Evolutionary conservation across 2,888 invertebrate genomes (phyloP).

Genomic region (Latrodectus hesperus): DNA sequence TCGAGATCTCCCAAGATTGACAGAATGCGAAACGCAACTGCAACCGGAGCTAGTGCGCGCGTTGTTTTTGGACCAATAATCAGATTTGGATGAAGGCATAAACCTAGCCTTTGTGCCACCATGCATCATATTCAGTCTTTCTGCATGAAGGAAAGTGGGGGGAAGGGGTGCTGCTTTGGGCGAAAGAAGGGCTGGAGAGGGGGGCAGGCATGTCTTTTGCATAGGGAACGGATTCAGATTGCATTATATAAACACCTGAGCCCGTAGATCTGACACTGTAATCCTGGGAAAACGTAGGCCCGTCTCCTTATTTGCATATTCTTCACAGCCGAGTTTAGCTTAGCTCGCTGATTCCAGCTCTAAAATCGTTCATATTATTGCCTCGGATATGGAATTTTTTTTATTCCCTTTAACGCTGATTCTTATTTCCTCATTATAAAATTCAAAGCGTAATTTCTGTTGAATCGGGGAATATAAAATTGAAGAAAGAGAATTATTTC

Average conservation of each 20-base stretch:
- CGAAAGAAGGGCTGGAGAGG: conserved; percentile 14
- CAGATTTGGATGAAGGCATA: conserved; percentile 46
- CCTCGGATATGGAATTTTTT: not conserved
- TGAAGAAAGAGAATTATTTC: too few relatives aligned
- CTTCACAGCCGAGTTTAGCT: conserved; percentile 13
- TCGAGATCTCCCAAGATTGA: conserved; percentile 33
- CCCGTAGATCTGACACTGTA: conserved; percentile 59
- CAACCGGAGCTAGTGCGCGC: conserved; percentile 10
- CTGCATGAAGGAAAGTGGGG: not conserved
- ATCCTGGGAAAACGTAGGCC: conserved; percentile 50
- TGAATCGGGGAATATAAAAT: too few relatives aligned
- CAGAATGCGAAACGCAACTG: conserved; percentile 16
- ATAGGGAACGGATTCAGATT: conserved; percentile 62
- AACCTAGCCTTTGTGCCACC: conserved; percentile 14
- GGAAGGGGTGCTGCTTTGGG: conserved; percentile 7
- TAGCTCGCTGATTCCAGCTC: not conserved
- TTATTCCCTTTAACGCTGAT: not conserved
- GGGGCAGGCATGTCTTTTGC: conserved; percentile 38
- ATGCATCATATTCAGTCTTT: conserved; percentile 62
- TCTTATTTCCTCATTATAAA: too few relatives aligned
- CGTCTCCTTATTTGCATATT: conserved; percentile 58
- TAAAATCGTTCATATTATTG: conserved; percentile 1
- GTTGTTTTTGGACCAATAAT: conserved; percentile 53
- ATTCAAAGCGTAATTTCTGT: too few relatives aligned
- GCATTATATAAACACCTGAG: conserved; percentile 69